Base-by-base conservation (phyloP, 2,888 invertebrate species). In the Pristionchus arcanus region DNA sequence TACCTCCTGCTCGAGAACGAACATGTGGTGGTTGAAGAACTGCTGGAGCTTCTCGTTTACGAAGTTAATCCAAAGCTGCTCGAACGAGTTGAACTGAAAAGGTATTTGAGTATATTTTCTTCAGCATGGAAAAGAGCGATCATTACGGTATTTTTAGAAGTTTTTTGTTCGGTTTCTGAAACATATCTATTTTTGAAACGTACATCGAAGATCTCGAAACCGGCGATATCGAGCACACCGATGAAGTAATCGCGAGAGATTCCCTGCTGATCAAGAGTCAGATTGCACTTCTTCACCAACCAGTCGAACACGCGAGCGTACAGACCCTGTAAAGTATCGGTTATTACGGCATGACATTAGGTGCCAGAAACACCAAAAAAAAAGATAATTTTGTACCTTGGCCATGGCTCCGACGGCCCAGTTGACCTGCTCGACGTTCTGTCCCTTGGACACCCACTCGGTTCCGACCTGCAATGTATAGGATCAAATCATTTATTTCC, bases 241-340 rank as follows among this genome's bases (percentile, higher is more conserved):
- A 94, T 94, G 94, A 94, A 94, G 92, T 92, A 94, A 90, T 95
- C 94, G 85, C 95, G 93, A 90, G 89, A 89, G 90, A 94, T 93
- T 84, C 94, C 95, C 92, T 94, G 93, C 91, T 94, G 94, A 98
- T 94, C 94, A 89, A 94, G 90, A 95, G 99, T 99, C 96, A 98
- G 98, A 97, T 99, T 99, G 97, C 99, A 98, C 96, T 98, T 98
- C 97, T 98, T 98, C 96, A 99, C 99, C 96, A 99, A 97, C 97
- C 97, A 99, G 91, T 95, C 94, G 95, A 96, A 96, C 94, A 96
- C 96, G 90, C 96, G 95, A 90, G 95, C 95, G 94, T 96, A 96
- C 87, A 96, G 92, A 87, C 96, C 95, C 93, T 96, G 96, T 90
- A 95, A 96, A 90, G 90, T 37, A 31, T 9, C 7, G n/a, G 15